Conservation (phyloP, 2,113 vertebrate species). For the Brachypodius melanocephalos region DNA sequence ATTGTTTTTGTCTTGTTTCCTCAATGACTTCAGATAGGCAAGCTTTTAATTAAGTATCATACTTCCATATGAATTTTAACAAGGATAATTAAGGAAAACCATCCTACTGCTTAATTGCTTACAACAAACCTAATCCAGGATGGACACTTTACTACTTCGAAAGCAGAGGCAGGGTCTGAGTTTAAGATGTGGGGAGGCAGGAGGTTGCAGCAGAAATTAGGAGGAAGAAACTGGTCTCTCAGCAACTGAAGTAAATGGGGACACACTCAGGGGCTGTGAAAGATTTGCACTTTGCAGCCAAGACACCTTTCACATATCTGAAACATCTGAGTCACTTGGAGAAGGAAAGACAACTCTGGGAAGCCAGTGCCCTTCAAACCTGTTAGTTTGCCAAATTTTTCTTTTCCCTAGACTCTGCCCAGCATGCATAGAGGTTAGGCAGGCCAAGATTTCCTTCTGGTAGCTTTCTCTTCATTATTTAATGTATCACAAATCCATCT, state of each 20-base stretch:
- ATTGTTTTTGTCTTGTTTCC: background rate
- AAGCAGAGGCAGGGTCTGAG: background rate
- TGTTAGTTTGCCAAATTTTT: background rate
- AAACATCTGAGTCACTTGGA: background rate
- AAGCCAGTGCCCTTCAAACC: background rate
- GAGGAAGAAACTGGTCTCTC: background rate
- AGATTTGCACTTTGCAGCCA: background rate
- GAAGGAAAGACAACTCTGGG: background rate
- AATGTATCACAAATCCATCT: background rate
- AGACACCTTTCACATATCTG: background rate
- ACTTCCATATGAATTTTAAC: background rate
- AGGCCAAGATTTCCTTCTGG: background rate
- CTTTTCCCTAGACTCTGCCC: background rate
- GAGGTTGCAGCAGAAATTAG: background rate
- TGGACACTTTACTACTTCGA: background rate
- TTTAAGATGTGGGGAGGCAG: background rate
- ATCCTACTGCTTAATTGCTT: background rate
- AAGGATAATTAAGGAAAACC: background rate
- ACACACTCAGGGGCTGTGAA: background rate
- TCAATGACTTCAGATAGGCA: background rate
- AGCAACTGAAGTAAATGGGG: background rate
- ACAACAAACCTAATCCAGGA: background rate
- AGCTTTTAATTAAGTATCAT: background rate
- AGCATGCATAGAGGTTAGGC: background rate
- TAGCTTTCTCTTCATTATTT: background rate